A percentile compares a stretch with the other conserved stretches of the same genome.
These are phyloP conservation scores for Herminia tarsipennalis DNA, from an alignment of 2,888 invertebrate genomes.

Conservation along the genomic window DNA sequence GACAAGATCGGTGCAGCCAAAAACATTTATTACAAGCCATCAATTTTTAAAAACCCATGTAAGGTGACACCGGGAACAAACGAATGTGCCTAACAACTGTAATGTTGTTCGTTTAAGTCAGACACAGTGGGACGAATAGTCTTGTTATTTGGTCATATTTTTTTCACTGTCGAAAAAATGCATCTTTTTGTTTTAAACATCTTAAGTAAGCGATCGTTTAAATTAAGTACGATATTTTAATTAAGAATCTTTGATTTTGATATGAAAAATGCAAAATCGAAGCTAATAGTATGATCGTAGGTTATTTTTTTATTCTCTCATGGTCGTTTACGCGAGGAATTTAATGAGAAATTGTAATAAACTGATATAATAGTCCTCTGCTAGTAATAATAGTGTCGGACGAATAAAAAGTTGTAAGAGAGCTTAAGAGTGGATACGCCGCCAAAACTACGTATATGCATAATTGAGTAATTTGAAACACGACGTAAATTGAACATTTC, in stretches of 20 bases:
- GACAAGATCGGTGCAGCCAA: conserved; percentile 69
- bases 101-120: conserved; percentile 45
- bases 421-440: conserved; percentile 6
- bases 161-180: conserved; percentile 15
- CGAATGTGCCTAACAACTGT: conserved; percentile 59
- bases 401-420: conserved; percentile 25
- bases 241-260: conserved; percentile 19
- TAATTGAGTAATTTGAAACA: conserved; percentile 16
- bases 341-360: conserved; percentile 60
- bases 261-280: conserved; percentile 12
- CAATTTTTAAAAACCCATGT: conserved; percentile 78
- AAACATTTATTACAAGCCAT: conserved; percentile 80
- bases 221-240: conserved; percentile 23
- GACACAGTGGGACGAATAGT: conserved; percentile 60
- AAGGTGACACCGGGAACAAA: conserved; percentile 74
- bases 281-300: not conserved
- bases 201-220: conserved; percentile 21
- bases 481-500: conserved; percentile 1
- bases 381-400: conserved; percentile 33
- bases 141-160: conserved; percentile 40
- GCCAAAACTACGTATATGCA: conserved; percentile 3
- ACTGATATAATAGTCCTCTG: conserved; percentile 50
- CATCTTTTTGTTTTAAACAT: conserved; percentile 30
- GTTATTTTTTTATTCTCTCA: conserved; percentile 9
- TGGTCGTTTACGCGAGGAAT: conserved; percentile 56